These are phyloP conservation scores for Agrypnus murinus DNA, from an alignment of 2,888 invertebrate genomes.

Conservation along the genomic window DNA sequence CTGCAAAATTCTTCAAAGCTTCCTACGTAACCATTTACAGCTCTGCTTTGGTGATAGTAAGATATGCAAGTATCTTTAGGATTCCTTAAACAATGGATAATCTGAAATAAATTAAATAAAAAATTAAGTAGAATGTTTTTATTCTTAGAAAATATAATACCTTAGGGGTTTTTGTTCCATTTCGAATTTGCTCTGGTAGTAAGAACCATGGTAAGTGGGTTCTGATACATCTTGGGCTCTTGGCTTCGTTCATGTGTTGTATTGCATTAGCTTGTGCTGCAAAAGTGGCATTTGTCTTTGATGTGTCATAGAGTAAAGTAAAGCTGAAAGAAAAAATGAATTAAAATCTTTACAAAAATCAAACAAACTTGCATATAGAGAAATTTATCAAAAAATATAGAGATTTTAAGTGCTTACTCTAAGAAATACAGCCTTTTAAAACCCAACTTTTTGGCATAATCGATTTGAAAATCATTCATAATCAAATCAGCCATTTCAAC, in stretches of 20 bases:
- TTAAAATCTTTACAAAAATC: no score
- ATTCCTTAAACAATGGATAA: no score
- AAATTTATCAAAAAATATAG: no score
- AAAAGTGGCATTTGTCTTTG: constrained; percentile 83
- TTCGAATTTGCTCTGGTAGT: no score
- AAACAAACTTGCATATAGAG: no score
- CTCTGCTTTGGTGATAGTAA: neutral
- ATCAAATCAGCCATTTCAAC: constrained; percentile 85
- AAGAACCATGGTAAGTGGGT: no score
- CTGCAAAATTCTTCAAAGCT: constrained; percentile 10
- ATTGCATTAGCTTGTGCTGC: constrained; percentile 80
- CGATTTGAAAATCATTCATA: constrained; percentile 80
- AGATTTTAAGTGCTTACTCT: constrained; percentile 78
- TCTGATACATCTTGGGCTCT: no score
- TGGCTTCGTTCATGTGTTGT: constrained; percentile 69
- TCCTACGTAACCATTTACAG: neutral
- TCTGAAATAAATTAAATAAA: no score
- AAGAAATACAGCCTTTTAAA: constrained; percentile 80
- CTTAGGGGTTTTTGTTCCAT: constrained; percentile 3
- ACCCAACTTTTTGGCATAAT: constrained; percentile 73
- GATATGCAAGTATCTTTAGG: no score
- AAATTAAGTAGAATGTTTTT: no score
- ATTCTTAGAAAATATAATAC: no score
- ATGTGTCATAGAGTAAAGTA: constrained; percentile 70
- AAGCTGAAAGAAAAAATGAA: no score